These are phyloP conservation scores for Mormyrus proboscirostris DNA, from an alignment of 2,797 vertebrate genomes.

Conservation along the genomic window DNA sequence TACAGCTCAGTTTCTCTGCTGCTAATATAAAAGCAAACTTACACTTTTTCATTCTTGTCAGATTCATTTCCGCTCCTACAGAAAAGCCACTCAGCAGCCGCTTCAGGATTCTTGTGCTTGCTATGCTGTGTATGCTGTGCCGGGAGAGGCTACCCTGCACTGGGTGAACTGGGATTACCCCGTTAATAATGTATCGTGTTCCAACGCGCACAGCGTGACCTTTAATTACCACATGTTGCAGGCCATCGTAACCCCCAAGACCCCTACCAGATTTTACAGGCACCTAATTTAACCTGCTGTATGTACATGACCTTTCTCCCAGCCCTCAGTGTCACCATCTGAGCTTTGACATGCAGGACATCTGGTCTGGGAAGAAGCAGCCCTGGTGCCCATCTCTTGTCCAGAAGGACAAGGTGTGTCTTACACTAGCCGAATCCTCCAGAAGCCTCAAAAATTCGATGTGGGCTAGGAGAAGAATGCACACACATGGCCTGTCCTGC, in stretches of 20 bases:
- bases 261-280: constrained; percentile 59
- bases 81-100: background rate
- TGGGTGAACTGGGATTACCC: constrained; percentile 18
- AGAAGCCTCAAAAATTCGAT: background rate
- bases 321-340: constrained; percentile 64
- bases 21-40: background rate
- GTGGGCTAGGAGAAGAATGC: background rate
- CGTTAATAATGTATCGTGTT: constrained; percentile 23
- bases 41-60: background rate
- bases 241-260: constrained; percentile 49
- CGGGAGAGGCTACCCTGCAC: constrained; percentile 9
- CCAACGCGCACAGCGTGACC: constrained; percentile 59
- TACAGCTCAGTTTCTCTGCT: background rate
- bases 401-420: constrained; percentile 40
- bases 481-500: background rate
- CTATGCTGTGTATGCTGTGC: background rate
- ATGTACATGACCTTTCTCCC: constrained; percentile 69
- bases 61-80: background rate
- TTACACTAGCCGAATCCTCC: background rate
- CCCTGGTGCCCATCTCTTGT: constrained; percentile 51
- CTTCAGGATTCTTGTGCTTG: background rate
- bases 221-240: constrained; percentile 70
- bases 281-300: constrained; percentile 73
- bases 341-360: constrained; percentile 61
- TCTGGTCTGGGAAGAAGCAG: constrained; percentile 59